Evolutionary conservation across 37 sponge, comb jelly and placozoan species (phyloP), one percentile per base, ranked within the genome.

Genomic region (Halisarca cf. caerulea): DNA sequence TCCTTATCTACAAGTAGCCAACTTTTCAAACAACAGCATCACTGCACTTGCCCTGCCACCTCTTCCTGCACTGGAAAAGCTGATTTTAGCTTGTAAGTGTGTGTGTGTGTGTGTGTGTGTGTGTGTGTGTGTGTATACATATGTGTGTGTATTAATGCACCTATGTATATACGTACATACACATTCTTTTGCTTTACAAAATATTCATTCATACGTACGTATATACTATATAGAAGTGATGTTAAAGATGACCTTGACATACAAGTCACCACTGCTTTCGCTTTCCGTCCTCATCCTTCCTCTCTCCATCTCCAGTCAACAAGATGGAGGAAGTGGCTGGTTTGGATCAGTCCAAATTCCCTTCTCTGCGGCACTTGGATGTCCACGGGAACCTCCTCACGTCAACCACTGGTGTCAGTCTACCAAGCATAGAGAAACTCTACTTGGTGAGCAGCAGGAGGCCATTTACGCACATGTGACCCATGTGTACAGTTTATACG

Each of bases 1-100:
- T 55, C 94, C 92, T 11, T 98, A 88, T 61, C 80, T 98, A 7
- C 98, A 95, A 83, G 66, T 89, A 8, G 89, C 88, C 20, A 95
- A 86, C 68, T 93, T 98, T 45, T 78, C 96, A 11, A 73, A 89
- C 58, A 98, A 98, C 66, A 78, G 39, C 14, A 82, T 98, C 34
- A 86, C 88, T 17, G 59, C 89, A 15, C 93, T 91, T 34, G 86
- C 87, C 53, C 96, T 92, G 23, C 85, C 96, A 44, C 68, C 83
- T 18, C 94, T 95, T 7, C 98, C 98, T 38, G 82, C 91, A 66
- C 80, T 98, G 75, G 87, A 88, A 34, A 78, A 45, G 2, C 92
- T 98, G 64, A 90, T 91, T 62, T 58, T 98, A 8, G 84, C 92
- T n/a, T 85, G 92, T 94, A 53, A 87, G 92, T 41, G 5, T 11